Base-by-base conservation (phyloP, 2,888 invertebrate genomes). In the Melieria picta region DNA sequence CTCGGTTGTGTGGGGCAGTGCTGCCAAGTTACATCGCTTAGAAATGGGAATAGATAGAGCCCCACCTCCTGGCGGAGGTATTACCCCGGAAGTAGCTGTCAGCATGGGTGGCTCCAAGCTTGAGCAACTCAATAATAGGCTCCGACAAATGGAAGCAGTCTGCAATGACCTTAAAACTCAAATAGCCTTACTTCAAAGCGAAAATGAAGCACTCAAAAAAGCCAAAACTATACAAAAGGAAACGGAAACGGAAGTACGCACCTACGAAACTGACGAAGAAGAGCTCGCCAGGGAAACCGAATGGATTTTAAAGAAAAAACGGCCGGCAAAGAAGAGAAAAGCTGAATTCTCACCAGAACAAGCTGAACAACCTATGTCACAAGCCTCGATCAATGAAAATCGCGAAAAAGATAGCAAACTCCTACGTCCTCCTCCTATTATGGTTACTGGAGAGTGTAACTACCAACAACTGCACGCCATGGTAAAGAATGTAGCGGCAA, bases 241-340 rank as follows among this genome's bases (percentile, higher is more conserved):
- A 58, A 30, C 58, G 6, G 16, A 16, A 16, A 16, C 30, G 30
- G 30, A 30, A 30, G 30, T 30, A 30, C 30, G 30, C 30, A 30
- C 30, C 30, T 60, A 47, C 30, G 16, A 47, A 30, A 58, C 68
- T 5, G 68, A 68, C 48, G 68, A 68, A 48, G 68, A 68, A 68
- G 61, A 61, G 48, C 13, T 68, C 5, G 50, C 47, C 42, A n/a
- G 7, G 9, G 68, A 68, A n/a, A 68, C 61, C 3, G 61, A 46
- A 13, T 43, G 68, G 68, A 50, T 61, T 43, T 10, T 43, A 48
- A 58, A 50, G 42, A 61, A 60, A 60, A 68, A 43, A 10, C 45
- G 50, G 16, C 16, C 13, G 9, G 60, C 58, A n/a, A 47, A 48
- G 30, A 68, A 60, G 48, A 13, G n/a, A 68, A 60, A 50, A 60